Evolutionary conservation across 2,888 invertebrate genomes (phyloP).

Genomic region (Latheticus oryzae): DNA sequence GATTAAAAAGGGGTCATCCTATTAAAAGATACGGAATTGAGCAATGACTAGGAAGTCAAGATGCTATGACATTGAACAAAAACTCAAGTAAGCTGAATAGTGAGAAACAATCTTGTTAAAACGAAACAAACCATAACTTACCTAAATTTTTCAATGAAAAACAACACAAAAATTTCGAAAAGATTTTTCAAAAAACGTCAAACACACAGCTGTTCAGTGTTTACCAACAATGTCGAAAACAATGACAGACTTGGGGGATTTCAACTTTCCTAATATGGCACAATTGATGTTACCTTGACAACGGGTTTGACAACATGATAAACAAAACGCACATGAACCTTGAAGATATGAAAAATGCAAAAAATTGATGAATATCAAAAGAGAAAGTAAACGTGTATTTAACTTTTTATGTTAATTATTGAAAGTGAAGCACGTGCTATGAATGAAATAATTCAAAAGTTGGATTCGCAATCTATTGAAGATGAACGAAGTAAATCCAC

Average conservation of each 20-base stretch:
- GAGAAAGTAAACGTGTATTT: constrained; percentile 34
- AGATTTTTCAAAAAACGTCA: constrained; percentile 45
- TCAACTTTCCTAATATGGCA: constrained; percentile 49
- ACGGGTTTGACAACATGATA: constrained; percentile 23
- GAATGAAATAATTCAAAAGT: constrained; percentile 30
- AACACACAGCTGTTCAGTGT: constrained; percentile 49
- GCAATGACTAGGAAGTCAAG: constrained; percentile 35
- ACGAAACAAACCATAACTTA: constrained; percentile 13
- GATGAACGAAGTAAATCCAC: constrained; percentile 28
- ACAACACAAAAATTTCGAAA: constrained; percentile 43
- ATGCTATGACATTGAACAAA: constrained; percentile 7
- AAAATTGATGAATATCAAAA: constrained; percentile 33
- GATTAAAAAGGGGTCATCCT: constrained; percentile 49
- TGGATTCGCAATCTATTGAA: constrained; percentile 40
- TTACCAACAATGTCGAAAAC: constrained; percentile 48
- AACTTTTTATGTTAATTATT: constrained; percentile 14
- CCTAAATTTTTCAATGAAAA: constrained; percentile 23
- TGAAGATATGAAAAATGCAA: constrained; percentile 26
- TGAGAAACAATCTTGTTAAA: background rate
- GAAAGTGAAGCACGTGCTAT: constrained; percentile 20
- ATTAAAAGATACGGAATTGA: constrained; percentile 50
- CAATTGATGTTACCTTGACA: constrained; percentile 24
- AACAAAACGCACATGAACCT: no score
- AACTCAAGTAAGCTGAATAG: constrained; percentile 1
- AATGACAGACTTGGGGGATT: constrained; percentile 40